Conservation (phyloP, 92 coral and sea anemone species). For the Parazoanthus atlanticus region DNA sequence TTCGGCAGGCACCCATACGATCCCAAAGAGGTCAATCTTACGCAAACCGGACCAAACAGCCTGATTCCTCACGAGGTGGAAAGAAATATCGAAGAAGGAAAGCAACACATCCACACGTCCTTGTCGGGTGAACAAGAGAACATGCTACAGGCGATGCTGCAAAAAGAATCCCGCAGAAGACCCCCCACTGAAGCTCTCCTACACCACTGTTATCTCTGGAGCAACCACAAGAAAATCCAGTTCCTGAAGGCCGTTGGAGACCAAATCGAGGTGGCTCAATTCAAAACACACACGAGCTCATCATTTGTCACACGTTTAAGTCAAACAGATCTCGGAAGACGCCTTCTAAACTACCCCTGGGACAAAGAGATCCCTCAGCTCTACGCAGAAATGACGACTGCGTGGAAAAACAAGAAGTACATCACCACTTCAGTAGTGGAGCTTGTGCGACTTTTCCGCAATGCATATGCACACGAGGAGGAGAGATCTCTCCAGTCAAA, state of each 20-base stretch:
- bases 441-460: conserved; percentile 65
- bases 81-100: conserved; percentile 36
- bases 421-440: conserved; percentile 46
- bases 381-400: conserved; percentile 43
- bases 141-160: conserved; percentile 40
- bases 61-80: conserved; percentile 63
- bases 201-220: conserved; percentile 68
- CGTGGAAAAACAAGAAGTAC: conserved; percentile 61
- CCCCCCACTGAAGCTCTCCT: conserved; percentile 35
- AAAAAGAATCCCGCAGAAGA: conserved; percentile 36
- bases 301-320: conserved; percentile 13
- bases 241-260: conserved; percentile 70
- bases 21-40: background rate
- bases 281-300: background rate
- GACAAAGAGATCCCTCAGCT: conserved; percentile 17
- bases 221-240: conserved; percentile 62
- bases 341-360: conserved; percentile 21
- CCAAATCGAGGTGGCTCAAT: conserved; percentile 31
- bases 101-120: conserved; percentile 18
- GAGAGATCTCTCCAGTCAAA: conserved; percentile 48
- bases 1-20: conserved; percentile 70
- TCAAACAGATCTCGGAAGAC: conserved; percentile 28
- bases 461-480: conserved; percentile 69
- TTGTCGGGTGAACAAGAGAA: conserved; percentile 40
- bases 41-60: background rate